These are phyloP conservation scores for Acronicta aceris DNA, from an alignment of 2,888 invertebrate genomes.

Conservation along the genomic window DNA sequence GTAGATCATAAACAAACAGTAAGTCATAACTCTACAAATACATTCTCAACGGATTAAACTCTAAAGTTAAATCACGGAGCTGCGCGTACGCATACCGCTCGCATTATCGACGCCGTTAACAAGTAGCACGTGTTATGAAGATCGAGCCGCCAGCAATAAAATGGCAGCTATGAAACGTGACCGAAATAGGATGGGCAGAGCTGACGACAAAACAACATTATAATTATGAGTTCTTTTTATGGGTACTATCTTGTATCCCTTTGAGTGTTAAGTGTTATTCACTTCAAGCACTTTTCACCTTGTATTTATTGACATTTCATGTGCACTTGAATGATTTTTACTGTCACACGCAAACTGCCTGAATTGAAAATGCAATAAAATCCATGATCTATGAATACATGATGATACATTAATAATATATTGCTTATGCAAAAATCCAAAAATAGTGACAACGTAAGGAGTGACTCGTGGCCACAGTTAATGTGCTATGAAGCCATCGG, in stretches of 20 bases:
- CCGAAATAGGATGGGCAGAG: conserved; percentile 56
- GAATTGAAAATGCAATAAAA: too few species aligned
- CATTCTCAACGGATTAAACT: conserved; percentile 38
- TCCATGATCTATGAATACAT: too few species aligned
- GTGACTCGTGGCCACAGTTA: too few species aligned
- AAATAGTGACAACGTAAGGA: too few species aligned
- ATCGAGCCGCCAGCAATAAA: conserved; percentile 61
- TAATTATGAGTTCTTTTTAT: conserved; percentile 2
- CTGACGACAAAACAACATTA: background rate
- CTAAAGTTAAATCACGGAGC: conserved; percentile 38
- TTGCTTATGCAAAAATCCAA: too few species aligned
- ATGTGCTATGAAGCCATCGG: too few species aligned
- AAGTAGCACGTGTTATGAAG: conserved; percentile 65
- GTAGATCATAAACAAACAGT: conserved; percentile 23
- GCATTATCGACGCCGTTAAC: conserved; percentile 66
- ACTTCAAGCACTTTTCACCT: background rate
- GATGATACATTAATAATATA: too few species aligned
- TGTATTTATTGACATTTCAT: too few species aligned
- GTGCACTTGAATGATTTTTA: too few species aligned
- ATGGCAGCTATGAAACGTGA: conserved; percentile 57
- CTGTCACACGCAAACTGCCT: too few species aligned
- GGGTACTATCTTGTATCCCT: background rate
- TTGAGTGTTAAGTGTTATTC: background rate
- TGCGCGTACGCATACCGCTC: conserved; percentile 58
- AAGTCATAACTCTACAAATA: conserved; percentile 25